Evolutionary conservation across 2,888 invertebrate genomes (phyloP).

Genomic region (Diaprepes abbreviatus): DNA sequence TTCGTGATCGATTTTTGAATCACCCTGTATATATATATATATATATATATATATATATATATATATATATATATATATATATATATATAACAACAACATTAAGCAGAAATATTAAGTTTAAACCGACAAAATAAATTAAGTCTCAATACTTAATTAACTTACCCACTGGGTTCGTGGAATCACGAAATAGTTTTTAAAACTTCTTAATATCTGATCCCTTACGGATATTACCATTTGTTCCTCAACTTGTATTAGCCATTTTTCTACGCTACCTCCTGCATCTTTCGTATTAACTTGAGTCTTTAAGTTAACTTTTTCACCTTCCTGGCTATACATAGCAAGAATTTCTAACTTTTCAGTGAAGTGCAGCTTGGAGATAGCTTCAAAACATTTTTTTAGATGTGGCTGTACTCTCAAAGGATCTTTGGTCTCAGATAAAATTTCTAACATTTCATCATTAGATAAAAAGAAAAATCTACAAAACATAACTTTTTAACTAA

Average conservation of each 20-base stretch:
- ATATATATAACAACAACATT: too few relatives aligned
- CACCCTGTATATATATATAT: too few relatives aligned
- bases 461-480: constrained; percentile 89
- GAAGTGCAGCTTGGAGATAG: constrained; percentile 82
- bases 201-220: constrained; percentile 76
- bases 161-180: constrained; percentile 77
- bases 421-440: constrained; percentile 90
- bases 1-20: too few relatives aligned
- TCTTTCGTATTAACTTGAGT: constrained; percentile 66
- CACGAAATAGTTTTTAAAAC: constrained; percentile 76
- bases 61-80: too few relatives aligned
- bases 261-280: constrained; percentile 87
- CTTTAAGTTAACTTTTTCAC: constrained; percentile 75
- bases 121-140: too few relatives aligned
- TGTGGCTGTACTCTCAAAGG: constrained; percentile 88
- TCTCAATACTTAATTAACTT: too few relatives aligned
- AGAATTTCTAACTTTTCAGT: constrained; percentile 80
- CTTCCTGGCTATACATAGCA: constrained; percentile 83
- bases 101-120: too few relatives aligned
- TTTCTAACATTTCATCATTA: constrained; percentile 91
- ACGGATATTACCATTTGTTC: constrained; percentile 84
- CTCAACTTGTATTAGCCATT: constrained; percentile 88
- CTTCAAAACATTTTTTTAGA: constrained; percentile 90
- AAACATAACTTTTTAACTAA: neutral
- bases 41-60: too few relatives aligned